Evolutionary conservation across 2,113 vertebrate genomes (phyloP).

Genomic region (Spizaetus ornatus): DNA sequence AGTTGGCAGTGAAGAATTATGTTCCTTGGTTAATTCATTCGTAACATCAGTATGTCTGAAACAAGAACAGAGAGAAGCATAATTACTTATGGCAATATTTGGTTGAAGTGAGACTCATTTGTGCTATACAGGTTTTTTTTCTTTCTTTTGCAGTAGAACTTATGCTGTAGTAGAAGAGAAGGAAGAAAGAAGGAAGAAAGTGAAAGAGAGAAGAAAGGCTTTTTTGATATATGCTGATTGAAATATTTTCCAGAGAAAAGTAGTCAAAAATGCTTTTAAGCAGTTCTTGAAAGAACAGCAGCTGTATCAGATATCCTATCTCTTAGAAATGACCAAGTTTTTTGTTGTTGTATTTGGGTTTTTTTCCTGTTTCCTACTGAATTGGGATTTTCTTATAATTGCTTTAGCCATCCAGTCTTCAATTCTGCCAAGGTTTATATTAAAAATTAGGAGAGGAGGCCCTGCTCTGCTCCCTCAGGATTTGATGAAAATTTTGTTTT

Average conservation of each 20-base stretch:
- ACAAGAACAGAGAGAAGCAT: constrained; percentile 30
- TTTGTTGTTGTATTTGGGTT: neutral
- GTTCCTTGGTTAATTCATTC: constrained; percentile 48
- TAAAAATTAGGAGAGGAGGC: neutral
- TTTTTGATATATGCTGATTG: neutral
- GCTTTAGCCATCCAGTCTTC: neutral
- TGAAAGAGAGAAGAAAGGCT: neutral
- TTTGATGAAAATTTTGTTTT: neutral
- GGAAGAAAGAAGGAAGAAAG: constrained; percentile 19
- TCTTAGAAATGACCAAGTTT: neutral
- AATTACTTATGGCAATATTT: constrained; percentile 54
- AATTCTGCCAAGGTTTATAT: neutral
- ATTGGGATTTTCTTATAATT: neutral
- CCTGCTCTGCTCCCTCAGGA: neutral
- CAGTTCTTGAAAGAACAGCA: constrained; percentile 13
- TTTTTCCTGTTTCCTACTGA: neutral
- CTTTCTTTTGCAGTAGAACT: neutral
- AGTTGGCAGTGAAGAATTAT: neutral
- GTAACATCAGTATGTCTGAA: constrained; percentile 14
- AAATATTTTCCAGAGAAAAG: constrained; percentile 19
- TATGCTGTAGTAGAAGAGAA: neutral
- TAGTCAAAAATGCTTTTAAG: constrained; percentile 11
- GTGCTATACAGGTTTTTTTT: neutral
- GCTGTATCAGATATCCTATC: neutral
- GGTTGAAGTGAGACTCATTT: constrained; percentile 36